Evolutionary conservation across 1,140 invertebrate genomes (phyloP), one percentile per base, ranked within the genome.

Genomic region (Atta texana): DNA sequence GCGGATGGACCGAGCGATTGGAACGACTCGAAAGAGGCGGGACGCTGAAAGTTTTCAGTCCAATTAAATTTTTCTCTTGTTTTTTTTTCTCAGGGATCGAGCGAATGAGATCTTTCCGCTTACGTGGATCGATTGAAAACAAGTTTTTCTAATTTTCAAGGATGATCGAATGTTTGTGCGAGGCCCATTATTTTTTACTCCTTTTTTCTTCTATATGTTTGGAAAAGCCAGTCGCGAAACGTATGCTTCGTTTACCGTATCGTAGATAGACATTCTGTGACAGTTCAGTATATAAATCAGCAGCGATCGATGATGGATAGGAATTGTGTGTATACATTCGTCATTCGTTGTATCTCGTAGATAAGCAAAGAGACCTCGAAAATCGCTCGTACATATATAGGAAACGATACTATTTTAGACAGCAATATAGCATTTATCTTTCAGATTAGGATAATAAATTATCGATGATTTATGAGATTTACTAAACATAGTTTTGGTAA

Each of bases 51-150:
- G 84, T 90, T 89, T 89, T 86, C 87, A 71, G 63, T 89, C 59
- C 88, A 90, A 90, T 90, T 90, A 90, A 89, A 90, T 89, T 89
- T 77, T 87, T 71, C 71, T 55, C 34, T 34, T 51, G 71, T 89
- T 84, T 80, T 78, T 51, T 59, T 75, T 59, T 75, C 49, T 28
- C 59, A 28, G 64, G 44, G 57, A 69, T 88, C 69, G 66, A 81
- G 44, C 57, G 64, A 77, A 72, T 68, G 72, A 69, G 68, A 55
- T 85, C 44, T 80, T 69, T 72, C 74, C 51, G 49, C 28, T 87
- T 78, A 71, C 39, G 55, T 69, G 59, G 61, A 75, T 80, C 74
- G 53, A 74, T 86, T 87, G 39, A 69, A 55, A 75, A 85, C 44
- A 86, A 69, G 87, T 88, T 86, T 68, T 51, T 78, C 75, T 89